Base-by-base conservation (phyloP, 2,113 vertebrate genomes). In the Rhinoderma darwinii region DNA sequence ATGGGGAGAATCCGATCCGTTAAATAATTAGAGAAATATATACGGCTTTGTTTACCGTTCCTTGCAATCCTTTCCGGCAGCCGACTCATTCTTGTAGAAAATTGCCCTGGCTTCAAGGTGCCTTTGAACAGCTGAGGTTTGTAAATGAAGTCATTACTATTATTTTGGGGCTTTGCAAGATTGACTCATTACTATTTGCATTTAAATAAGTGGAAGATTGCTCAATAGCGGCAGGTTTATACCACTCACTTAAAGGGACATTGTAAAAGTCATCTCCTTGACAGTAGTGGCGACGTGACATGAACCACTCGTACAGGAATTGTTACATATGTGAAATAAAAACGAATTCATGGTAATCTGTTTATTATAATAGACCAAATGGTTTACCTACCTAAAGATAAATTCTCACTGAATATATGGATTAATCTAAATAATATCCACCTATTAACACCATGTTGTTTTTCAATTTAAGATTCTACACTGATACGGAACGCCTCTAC, bases 51-150 rank as follows among this genome's bases (percentile, higher is more conserved):
- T 84, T 74, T 32, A 84, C 50, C 5, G 25, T 41, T 88, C 73
- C 32, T 61, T 44, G 27, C 20, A 12, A 30, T 54, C 9, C 39
- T 56, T 63, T 56, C 44, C 70, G 43, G 25, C 41, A 35, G 63
- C 47, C 22, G 32, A 88, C 25, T 80, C 50, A 80, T 59, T 73
- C 82, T 84, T 63, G 63, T 30, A 80, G 82, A 79, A 80, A 88
- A 84, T 84, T 51, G 66, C 47, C 43, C 61, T 61, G 32, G 43
- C 44, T 76, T 50, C 77, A 81, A 88, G 51, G 63, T 73, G 63
- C 50, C 87, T 84, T 78, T 43, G 44, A 79, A 70, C 10, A 41
- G 50, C 66, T 73, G 47, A 84, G 68, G 5, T 84, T 81, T 84
- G 22, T 41, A 41, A 47, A 76, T 75, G 37, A 75, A 76, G 72